Percentiles rank a stretch among this genome's conserved stretches.
Evolutionary conservation across 2,888 invertebrate genomes (phyloP).

Genomic region (Patella pellucida): DNA sequence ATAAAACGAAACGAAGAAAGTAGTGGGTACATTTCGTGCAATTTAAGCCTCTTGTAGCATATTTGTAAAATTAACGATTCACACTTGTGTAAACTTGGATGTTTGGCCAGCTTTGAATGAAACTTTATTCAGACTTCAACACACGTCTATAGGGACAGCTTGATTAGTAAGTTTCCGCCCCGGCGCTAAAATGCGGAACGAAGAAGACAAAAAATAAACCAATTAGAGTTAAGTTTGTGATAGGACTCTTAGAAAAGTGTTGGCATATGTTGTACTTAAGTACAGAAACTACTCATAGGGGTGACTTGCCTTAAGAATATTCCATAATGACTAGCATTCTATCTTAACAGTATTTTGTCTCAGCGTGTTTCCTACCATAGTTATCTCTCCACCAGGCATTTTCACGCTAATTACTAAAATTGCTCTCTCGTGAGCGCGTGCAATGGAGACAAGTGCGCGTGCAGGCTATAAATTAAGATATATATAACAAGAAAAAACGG

Average conservation of each 20-base stretch:
- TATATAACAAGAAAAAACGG: background rate
- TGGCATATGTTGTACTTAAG: background rate
- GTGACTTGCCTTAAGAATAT: background rate
- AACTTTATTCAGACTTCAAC: conserved; percentile 1
- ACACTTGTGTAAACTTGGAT: conserved; percentile 25
- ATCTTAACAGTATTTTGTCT: background rate
- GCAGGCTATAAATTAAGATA: conserved; percentile 1
- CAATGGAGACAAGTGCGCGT: background rate
- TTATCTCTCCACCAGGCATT: conserved; percentile 3
- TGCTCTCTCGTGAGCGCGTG: conserved; percentile 9
- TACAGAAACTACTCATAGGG: background rate
- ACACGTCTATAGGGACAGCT: conserved; percentile 1
- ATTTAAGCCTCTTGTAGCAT: conserved; percentile 10
- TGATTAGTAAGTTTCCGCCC: conserved; percentile 22
- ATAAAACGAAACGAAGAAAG: conserved; percentile 16
- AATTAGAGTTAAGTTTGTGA: background rate
- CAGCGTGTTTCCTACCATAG: background rate
- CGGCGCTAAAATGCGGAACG: conserved; percentile 6
- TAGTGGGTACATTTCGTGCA: conserved; percentile 22
- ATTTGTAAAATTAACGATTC: conserved; percentile 22
- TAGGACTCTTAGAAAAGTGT: background rate
- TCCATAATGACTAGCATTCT: background rate
- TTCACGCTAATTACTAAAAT: background rate
- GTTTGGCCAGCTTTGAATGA: conserved; percentile 14
- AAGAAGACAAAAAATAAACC: conserved; percentile 22